These are phyloP conservation scores for Sarcophaga bullata DNA, from an alignment of 1,140 invertebrate species.

Conservation along the genomic window DNA sequence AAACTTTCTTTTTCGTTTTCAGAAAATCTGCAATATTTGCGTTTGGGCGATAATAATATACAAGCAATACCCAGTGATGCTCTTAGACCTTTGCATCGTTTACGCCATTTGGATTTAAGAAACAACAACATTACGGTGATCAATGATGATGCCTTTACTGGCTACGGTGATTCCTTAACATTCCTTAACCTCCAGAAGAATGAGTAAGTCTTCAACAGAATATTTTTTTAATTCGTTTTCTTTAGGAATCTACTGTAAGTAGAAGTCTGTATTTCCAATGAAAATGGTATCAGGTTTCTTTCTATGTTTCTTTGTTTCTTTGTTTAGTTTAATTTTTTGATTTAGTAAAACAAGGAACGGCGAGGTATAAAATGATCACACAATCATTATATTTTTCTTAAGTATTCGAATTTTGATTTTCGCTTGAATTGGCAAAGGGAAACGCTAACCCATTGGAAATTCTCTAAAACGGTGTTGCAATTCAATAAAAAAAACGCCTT, in stretches of 20 bases:
- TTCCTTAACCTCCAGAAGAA: conserved; percentile 93
- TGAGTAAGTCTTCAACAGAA: conserved; percentile 72
- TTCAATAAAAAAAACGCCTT: too few species aligned
- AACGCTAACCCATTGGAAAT: too few species aligned
- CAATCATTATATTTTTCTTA: too few species aligned
- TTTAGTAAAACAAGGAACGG: neutral
- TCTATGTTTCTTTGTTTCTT: neutral
- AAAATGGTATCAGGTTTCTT: neutral
- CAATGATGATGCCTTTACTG: conserved; percentile 86
- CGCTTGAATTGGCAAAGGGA: too few species aligned
- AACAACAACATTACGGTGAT: conserved; percentile 87
- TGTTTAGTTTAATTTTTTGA: neutral
- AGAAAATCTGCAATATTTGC: conserved; percentile 89
- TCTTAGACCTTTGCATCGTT: conserved; percentile 79
- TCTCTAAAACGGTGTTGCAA: too few species aligned
- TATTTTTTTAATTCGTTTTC: neutral
- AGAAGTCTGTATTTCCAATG: neutral
- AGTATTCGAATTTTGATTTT: too few species aligned
- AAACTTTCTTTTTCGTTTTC: conserved; percentile 24
- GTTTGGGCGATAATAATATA: conserved; percentile 86
- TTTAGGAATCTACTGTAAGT: neutral
- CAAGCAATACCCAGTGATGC: conserved; percentile 84
- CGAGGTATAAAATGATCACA: too few species aligned
- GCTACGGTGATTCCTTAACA: conserved; percentile 90
- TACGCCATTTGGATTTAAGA: conserved; percentile 87